phyloP scores from a whole-genome alignment of 2,888 invertebrate species.

The Nemoura dubitans region DNA sequence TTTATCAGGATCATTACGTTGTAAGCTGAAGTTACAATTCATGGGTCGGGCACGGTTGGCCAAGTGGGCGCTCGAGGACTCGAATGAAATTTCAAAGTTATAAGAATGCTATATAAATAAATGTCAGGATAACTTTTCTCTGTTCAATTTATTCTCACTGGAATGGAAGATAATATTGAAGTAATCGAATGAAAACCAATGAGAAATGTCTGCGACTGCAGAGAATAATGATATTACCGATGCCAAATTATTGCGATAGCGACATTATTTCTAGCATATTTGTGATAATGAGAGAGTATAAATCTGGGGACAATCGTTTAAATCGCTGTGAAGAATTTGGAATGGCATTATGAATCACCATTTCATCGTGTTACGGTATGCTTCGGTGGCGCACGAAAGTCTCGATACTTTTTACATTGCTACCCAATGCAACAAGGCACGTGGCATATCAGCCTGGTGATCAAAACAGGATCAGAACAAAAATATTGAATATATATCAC shows the following conservation, averaged over 20 bases:
- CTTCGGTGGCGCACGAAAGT: too few relatives aligned
- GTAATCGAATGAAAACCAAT: slow-evolving; percentile 21
- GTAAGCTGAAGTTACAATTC: background rate
- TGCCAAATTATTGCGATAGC: background rate
- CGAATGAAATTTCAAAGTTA: slow-evolving; percentile 17
- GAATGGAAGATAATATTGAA: slow-evolving; percentile 18
- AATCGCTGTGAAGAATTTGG: background rate
- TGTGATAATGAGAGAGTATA: background rate
- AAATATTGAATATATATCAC: too few relatives aligned
- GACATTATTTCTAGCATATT: background rate
- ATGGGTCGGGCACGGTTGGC: background rate
- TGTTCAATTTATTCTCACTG: slow-evolving; percentile 1
- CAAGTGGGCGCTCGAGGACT: background rate
- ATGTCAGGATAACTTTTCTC: slow-evolving; percentile 10
- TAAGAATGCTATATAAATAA: slow-evolving; percentile 16
- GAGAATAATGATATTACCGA: background rate
- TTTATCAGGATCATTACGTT: slow-evolving; percentile 23
- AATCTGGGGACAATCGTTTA: background rate
- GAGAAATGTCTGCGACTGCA: slow-evolving; percentile 1
- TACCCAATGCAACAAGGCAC: too few relatives aligned
- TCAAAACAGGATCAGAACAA: too few relatives aligned
- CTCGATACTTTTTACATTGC: too few relatives aligned
- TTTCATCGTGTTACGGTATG: background rate
- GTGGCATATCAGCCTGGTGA: too few relatives aligned
- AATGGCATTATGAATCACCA: background rate